Percentiles rank a stretch among this genome's conserved stretches.
These are phyloP conservation scores for Sericinus montela DNA, from an alignment of 2,888 invertebrate genomes.

Conservation along the genomic window DNA sequence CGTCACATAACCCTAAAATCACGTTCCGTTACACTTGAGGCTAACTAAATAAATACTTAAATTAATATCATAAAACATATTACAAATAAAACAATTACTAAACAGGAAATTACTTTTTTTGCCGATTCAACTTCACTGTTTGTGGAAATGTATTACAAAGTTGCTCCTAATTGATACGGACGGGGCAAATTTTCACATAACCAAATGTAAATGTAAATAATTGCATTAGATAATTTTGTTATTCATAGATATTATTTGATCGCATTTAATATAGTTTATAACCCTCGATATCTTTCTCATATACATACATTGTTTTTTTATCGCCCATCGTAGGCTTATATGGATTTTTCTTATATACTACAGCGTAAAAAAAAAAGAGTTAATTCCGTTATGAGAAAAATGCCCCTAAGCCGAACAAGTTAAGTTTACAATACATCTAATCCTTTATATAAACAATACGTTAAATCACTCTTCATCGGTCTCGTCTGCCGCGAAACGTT, in stretches of 20 bases:
- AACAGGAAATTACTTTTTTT: constrained; percentile 30
- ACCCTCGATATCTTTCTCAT: too few relatives aligned
- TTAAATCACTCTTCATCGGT: constrained; percentile 23
- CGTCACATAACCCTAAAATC: constrained; percentile 19
- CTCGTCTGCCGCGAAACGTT: constrained; percentile 10
- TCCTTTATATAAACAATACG: constrained; percentile 36
- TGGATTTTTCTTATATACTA: not conserved
- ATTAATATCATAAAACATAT: constrained; percentile 63
- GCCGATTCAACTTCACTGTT: constrained; percentile 26
- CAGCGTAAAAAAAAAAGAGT: constrained; percentile 9
- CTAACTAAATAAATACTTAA: constrained; percentile 72
- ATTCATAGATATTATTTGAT: too few relatives aligned
- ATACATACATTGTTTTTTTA: not conserved
- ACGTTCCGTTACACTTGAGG: constrained; percentile 32
- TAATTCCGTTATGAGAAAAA: constrained; percentile 22
- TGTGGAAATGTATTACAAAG: constrained; percentile 32
- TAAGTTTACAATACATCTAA: constrained; percentile 37
- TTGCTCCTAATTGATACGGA: constrained; percentile 18
- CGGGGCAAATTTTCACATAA: constrained; percentile 22
- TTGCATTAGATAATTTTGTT: not conserved
- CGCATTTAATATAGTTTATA: too few relatives aligned
- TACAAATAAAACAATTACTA: constrained; percentile 47
- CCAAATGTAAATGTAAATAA: not conserved
- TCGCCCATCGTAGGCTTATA: not conserved
- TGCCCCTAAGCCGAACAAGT: constrained; percentile 30